Base-by-base conservation (phyloP, 2,113 vertebrate genomes). In the Desmodus rotundus region DNA sequence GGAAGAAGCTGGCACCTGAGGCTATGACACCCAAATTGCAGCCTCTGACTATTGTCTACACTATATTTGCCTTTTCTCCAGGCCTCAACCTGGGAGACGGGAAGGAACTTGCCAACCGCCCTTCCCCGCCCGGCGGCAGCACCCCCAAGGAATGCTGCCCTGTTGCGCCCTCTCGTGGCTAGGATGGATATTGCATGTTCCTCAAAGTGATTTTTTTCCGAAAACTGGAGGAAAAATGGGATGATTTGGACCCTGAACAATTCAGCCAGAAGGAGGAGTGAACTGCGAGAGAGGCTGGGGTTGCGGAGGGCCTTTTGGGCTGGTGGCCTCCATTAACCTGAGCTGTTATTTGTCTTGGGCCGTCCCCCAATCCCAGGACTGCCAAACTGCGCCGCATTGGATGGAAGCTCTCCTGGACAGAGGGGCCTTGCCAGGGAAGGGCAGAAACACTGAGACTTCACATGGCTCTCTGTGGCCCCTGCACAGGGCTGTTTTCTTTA, bases 401-500 rank as follows among this genome's bases (percentile, higher is more conserved):
- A 36, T 11, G 76, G 47, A 45, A 45, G n/a, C 31, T 65, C 24
- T 65, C 56, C 80, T 19, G 36, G 52, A 13, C 54, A 45, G 87
- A 68, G 0, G 12, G 24, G 50, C 50, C 50, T 56, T 7, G 70
- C 19, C 63, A 7, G 7, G 13, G 38, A 45, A 89, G 33, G 14
- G 80, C 15, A 28, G 78, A 72, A 15, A 96, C 87, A 74, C n/a
- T n/a, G 56, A 4, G 28, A 4, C 7, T 15, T 68, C 81, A 63
- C n/a, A 50, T 90, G 14, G 10, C 33, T 90, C 65, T 13, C 77
- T 77, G 36, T 58, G 94, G 95, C 76, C 78, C 70, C 80, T 26
- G 3, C 72, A 87, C 97, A 87, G 41, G 73, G 76, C 86, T 97
- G 20, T 90, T 96, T 98, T 98, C 96, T 98, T 97, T 98, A 98